Evolutionary conservation across 2,888 invertebrate genomes (phyloP).

Genomic region (Sphaerophoria rueppellii): DNA sequence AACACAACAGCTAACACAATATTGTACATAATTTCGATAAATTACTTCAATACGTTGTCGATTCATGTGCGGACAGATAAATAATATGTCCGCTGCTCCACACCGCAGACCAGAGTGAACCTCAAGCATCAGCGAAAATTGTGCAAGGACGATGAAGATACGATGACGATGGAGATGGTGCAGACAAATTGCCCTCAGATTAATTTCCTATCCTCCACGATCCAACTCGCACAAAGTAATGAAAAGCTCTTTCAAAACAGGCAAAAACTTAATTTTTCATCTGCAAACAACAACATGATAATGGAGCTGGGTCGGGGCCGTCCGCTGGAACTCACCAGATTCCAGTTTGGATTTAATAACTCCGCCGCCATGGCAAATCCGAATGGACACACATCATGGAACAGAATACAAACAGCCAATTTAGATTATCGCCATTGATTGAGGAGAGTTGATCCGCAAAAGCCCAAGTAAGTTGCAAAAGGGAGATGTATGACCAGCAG

Average conservation of each 20-base stretch:
- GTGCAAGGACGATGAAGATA: conserved; percentile 23
- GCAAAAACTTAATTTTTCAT: conserved; percentile 70
- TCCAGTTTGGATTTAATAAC: conserved; percentile 63
- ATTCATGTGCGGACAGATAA: conserved; percentile 59
- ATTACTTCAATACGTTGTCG: conserved; percentile 64
- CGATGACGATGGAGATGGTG: conserved; percentile 23
- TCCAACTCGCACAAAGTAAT: conserved; percentile 39
- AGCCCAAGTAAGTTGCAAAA: not conserved
- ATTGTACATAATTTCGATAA: conserved; percentile 69
- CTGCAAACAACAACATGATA: conserved; percentile 63
- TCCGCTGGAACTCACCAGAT: not conserved
- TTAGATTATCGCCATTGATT: conserved; percentile 72
- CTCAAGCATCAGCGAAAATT: conserved; percentile 12
- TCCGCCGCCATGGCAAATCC: conserved; percentile 58
- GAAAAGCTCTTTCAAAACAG: conserved; percentile 72
- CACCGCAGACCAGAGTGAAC: not conserved
- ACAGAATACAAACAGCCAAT: conserved; percentile 71
- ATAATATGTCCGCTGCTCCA: not conserved
- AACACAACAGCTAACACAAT: conserved; percentile 26
- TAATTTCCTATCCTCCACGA: conserved; percentile 60
- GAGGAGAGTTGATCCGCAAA: conserved; percentile 56
- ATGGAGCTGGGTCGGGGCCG: not conserved
- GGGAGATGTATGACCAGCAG: not conserved
- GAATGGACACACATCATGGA: conserved; percentile 67
- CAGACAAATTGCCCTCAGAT: conserved; percentile 70